Evolutionary conservation across 2,113 vertebrate genomes (phyloP).

Genomic region (Dascyllus trimaculatus): DNA sequence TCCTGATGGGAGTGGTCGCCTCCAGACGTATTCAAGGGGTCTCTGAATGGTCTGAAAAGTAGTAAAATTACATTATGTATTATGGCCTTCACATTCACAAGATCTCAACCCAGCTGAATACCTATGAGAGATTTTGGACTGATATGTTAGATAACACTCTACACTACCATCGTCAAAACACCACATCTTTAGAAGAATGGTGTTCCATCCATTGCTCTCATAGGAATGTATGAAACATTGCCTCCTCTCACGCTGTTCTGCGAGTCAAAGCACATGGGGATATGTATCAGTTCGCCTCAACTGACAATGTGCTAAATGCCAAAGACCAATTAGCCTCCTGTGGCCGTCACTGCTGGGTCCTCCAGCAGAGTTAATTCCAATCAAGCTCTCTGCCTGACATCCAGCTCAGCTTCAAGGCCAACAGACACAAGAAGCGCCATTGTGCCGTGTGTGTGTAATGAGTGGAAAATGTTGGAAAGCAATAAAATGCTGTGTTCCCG

Average conservation of each 20-base stretch:
- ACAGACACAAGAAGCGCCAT: background rate
- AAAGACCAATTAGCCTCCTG: conserved; percentile 80
- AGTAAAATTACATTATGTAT: no score
- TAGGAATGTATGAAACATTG: conserved; percentile 7
- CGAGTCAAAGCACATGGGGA: conserved; percentile 56
- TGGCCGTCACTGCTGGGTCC: conserved; percentile 53
- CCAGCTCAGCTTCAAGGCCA: conserved; percentile 41
- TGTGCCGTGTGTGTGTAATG: background rate
- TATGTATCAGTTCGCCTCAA: conserved; percentile 47
- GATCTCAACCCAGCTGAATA: no score
- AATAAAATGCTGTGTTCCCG: background rate
- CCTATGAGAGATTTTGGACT: no score
- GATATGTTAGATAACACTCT: no score
- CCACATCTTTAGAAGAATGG: no score
- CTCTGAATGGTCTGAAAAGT: no score
- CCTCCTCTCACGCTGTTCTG: conserved; percentile 47
- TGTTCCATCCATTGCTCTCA: conserved; percentile 6
- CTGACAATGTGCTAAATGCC: conserved; percentile 78
- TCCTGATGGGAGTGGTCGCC: no score
- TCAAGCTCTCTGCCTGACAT: conserved; percentile 68
- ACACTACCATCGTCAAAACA: no score
- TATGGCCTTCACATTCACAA: no score
- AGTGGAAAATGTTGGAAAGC: background rate
- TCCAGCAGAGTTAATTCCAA: conserved; percentile 74
- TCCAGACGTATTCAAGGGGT: no score